Evolutionary conservation across 2,113 vertebrate genomes (phyloP).

Genomic region (Tichodroma muraria): DNA sequence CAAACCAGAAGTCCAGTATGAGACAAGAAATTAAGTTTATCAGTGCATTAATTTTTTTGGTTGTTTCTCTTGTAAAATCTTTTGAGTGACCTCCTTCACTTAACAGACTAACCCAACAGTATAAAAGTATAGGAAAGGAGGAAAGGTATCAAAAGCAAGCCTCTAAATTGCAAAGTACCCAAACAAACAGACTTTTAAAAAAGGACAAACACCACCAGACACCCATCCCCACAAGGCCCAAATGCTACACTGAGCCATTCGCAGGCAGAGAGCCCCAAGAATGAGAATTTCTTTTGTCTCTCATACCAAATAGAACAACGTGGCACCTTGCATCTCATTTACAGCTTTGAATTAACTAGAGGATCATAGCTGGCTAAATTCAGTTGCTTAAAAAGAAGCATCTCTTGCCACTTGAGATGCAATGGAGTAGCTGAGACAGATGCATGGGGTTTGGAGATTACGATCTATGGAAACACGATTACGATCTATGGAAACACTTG

Average conservation of each 20-base stretch:
- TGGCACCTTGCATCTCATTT: background rate
- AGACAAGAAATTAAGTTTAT: conserved; percentile 1
- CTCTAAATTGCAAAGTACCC: background rate
- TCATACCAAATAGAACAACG: fast-evolving
- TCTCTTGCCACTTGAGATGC: background rate
- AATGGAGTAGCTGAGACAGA: background rate
- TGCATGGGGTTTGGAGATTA: background rate
- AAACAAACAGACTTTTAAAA: background rate
- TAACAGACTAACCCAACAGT: background rate
- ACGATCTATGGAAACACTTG: too few species aligned
- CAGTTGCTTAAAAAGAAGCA: background rate
- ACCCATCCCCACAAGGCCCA: fast-evolving
- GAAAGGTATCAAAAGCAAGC: background rate
- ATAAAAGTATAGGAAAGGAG: background rate
- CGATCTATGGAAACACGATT: background rate
- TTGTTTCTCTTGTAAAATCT: background rate
- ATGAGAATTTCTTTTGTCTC: background rate
- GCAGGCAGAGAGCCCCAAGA: background rate
- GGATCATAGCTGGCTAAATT: background rate
- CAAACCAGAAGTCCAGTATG: background rate
- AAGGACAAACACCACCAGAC: background rate
- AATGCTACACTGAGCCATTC: background rate
- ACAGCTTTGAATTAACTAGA: background rate
- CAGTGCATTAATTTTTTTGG: background rate
- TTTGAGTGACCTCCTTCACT: background rate